Conservation (phyloP, 2,113 vertebrate genomes). For the Eubucco bourcierii region DNA sequence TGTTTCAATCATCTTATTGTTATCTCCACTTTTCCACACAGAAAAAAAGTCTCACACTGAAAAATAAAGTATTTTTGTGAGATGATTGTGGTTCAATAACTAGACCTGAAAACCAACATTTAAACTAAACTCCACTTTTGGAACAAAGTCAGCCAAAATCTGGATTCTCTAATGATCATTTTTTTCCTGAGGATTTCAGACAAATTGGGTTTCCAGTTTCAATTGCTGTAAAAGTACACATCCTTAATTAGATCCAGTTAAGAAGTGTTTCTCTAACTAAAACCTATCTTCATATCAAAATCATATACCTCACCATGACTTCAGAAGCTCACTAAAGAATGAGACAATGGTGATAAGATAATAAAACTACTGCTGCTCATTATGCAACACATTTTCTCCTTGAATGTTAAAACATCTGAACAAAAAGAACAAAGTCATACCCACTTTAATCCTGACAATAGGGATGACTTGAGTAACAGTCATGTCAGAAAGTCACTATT, state of each 20-base stretch:
- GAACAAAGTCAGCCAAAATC: not conserved
- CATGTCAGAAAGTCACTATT: not conserved
- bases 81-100: not conserved
- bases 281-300: not conserved
- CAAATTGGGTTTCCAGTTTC: not conserved
- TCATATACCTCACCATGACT: not conserved
- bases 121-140: not conserved
- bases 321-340: not conserved
- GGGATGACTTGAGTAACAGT: not conserved
- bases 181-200: not conserved
- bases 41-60: not conserved
- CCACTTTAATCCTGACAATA: constrained; percentile 20
- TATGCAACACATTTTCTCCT: not conserved
- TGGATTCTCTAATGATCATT: not conserved
- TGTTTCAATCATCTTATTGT: not conserved
- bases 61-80: not conserved
- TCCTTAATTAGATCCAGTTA: not conserved
- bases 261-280: not conserved
- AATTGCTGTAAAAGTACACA: not conserved
- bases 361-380: constrained; percentile 17
- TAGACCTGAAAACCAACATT: not conserved
- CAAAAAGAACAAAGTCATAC: constrained; percentile 9
- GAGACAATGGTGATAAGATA: constrained; percentile 15
- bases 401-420: constrained; percentile 10
- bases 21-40: not conserved